Evolutionary conservation across 2,888 invertebrate genomes (phyloP).

Genomic region (Fragum sueziense): DNA sequence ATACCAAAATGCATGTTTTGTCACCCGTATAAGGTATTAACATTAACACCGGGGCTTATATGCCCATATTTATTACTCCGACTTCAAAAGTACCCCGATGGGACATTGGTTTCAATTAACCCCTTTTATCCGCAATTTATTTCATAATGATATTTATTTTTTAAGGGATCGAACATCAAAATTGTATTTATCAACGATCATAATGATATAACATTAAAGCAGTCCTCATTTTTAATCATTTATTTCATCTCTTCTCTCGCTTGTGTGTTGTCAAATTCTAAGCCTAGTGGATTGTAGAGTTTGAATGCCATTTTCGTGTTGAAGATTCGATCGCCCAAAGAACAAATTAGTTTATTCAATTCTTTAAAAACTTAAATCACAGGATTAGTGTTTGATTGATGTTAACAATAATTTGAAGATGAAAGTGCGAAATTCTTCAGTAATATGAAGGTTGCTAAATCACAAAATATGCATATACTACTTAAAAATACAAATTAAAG

Average conservation of each 20-base stretch:
- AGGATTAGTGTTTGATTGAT: slow-evolving; percentile 5
- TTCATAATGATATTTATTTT: no score
- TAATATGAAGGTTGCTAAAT: not conserved
- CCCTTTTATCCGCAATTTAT: slow-evolving; percentile 44
- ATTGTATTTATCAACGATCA: not conserved
- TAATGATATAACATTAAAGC: slow-evolving; percentile 1
- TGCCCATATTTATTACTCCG: slow-evolving; percentile 32
- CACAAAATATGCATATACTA: slow-evolving; percentile 6
- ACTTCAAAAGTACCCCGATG: slow-evolving; percentile 53
- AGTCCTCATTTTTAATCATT: not conserved
- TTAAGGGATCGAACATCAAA: not conserved
- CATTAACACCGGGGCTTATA: slow-evolving; percentile 25
- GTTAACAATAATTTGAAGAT: slow-evolving; percentile 7
- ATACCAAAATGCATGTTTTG: not conserved
- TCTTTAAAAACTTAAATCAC: not conserved
- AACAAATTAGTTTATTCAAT: not conserved
- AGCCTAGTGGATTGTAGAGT: no score
- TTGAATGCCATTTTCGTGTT: not conserved
- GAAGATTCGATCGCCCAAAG: no score
- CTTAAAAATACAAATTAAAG: no score
- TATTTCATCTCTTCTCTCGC: not conserved
- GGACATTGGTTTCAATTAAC: slow-evolving; percentile 37
- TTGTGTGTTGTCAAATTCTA: no score
- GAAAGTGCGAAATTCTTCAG: slow-evolving; percentile 5
- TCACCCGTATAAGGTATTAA: not conserved